These are phyloP conservation scores for Percina caprodes DNA, from an alignment of 2,113 vertebrate species.

Conservation along the genomic window DNA sequence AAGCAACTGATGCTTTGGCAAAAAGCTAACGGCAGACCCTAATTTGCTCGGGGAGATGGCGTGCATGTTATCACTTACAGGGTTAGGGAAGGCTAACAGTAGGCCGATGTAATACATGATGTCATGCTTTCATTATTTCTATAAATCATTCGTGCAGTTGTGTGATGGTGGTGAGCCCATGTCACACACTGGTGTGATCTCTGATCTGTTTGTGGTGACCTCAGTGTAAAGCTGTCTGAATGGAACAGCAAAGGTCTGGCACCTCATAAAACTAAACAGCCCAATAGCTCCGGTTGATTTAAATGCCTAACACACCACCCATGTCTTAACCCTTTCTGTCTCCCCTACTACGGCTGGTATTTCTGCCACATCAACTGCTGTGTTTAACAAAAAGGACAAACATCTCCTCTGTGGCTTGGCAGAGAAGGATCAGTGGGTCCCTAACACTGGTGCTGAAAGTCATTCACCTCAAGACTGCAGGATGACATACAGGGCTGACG, in stretches of 20 bases:
- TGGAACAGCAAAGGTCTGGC: slow-evolving; percentile 39
- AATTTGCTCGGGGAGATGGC: slow-evolving; percentile 40
- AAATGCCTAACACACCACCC: slow-evolving; percentile 47
- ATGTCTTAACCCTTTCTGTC: slow-evolving; percentile 6
- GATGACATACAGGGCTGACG: slow-evolving; percentile 67
- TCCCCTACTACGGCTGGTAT: neutral
- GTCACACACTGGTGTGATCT: slow-evolving; percentile 55
- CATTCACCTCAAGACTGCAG: slow-evolving; percentile 39
- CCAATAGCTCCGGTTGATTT: slow-evolving; percentile 57
- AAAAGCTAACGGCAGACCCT: slow-evolving; percentile 21
- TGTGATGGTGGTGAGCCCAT: slow-evolving; percentile 15
- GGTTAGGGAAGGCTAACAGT: slow-evolving; percentile 18
- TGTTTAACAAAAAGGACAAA: slow-evolving; percentile 54
- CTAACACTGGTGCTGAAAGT: slow-evolving; percentile 40
- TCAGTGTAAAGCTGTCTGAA: slow-evolving; percentile 52
- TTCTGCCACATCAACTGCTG: slow-evolving; percentile 30
- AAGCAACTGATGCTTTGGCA: slow-evolving; percentile 32
- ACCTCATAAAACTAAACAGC: slow-evolving; percentile 60
- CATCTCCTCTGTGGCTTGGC: slow-evolving; percentile 21
- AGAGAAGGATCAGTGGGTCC: slow-evolving; percentile 25
- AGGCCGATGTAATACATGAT: slow-evolving; percentile 41
- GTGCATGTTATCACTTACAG: slow-evolving; percentile 40
- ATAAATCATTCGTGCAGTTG: slow-evolving; percentile 44
- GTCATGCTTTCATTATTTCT: slow-evolving; percentile 46
- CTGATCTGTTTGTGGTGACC: slow-evolving; percentile 59